A percentile compares a stretch with the other conserved stretches of the same genome.
These are phyloP conservation scores for Ditula angustiorana DNA, from an alignment of 2,888 invertebrate species.

Conservation along the genomic window DNA sequence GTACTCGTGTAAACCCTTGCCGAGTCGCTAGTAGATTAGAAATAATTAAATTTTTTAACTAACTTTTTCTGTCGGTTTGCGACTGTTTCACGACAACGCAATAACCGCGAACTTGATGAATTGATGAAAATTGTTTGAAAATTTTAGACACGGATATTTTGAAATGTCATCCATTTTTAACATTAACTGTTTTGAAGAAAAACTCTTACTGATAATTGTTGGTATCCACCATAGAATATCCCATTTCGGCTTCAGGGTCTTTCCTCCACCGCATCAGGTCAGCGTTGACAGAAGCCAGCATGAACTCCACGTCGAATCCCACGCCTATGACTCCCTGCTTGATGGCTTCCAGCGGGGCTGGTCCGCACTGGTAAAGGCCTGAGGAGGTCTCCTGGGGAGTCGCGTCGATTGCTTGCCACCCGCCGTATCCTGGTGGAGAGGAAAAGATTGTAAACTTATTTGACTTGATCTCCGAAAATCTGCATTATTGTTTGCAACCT, in stretches of 20 bases:
- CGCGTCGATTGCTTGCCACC: slow-evolving; percentile 96
- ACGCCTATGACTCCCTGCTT: slow-evolving; percentile 91
- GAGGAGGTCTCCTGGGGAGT: slow-evolving; percentile 93
- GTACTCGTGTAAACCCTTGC: no score
- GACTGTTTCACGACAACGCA: no score
- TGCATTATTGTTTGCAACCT: no score
- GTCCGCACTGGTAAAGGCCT: slow-evolving; percentile 91
- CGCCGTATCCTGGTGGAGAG: slow-evolving; percentile 87
- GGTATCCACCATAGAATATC: slow-evolving; percentile 88
- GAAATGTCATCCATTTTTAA: no score
- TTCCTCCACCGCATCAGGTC: slow-evolving; percentile 92
- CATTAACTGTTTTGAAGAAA: no score
- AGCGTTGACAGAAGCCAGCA: slow-evolving; percentile 93
- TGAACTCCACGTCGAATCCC: slow-evolving; percentile 91
- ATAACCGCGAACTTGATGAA: no score
- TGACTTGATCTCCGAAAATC: no score
- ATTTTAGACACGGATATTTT: no score
- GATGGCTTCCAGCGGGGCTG: slow-evolving; percentile 91
- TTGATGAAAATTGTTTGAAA: no score
- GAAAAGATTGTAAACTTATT: neutral
- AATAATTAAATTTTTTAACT: no score
- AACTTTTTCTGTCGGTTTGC: no score
- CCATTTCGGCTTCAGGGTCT: slow-evolving; percentile 87
- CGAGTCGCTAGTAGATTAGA: no score
- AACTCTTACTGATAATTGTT: slow-evolving; percentile 90